Base-by-base conservation (phyloP, 2,888 invertebrate species). In the Leptinotarsa rubiginosa region DNA sequence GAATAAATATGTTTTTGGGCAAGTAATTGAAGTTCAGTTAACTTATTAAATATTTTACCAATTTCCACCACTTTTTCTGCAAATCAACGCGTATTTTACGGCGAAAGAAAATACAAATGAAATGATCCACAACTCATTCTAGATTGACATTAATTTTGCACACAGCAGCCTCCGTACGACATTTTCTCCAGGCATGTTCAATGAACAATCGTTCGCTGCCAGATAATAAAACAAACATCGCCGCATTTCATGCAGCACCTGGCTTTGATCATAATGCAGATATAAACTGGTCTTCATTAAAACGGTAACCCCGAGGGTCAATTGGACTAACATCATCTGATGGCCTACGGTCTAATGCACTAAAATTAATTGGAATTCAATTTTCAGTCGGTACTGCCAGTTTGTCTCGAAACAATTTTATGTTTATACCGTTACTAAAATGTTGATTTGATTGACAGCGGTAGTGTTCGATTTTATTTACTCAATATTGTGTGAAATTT, bases 151-250 rank as follows among this genome's bases (percentile, higher is more conserved):
- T 47, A 54, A 56, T 56, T 41, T 47, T 22, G n/a, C 18, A 62
- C 0, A 62, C n/a, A 62, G 13, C 62, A 62, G 56, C 56, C 5
- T 47, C 59, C 22, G 13, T 18, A 54, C 41, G 56, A 56, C 20
- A 69, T 47, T 69, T 69, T 69, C 59, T 69, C 18, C 3, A 47
- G n/a, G 69, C 18, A 22, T 25, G 15, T 16, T 69, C 69, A 69
- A 59, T 59, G 69, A 69, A 69, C 69, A 56, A 56, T 69, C 56
- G 41, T 62, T 25, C 25, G 16, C 47, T 69, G 20, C 54, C 56
- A 10, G 18, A 56, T 69, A 41, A 69, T 69, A 56, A 69, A 69
- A 69, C 69, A 69, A 69, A 47, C 59, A 69, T 69, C 47, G 56
- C 16, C 20, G 47, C 56, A 69, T 18, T 47, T 31, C 56, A 69